Base-by-base conservation (phyloP, 2,113 vertebrate species). In the Chaetops frenatus region DNA sequence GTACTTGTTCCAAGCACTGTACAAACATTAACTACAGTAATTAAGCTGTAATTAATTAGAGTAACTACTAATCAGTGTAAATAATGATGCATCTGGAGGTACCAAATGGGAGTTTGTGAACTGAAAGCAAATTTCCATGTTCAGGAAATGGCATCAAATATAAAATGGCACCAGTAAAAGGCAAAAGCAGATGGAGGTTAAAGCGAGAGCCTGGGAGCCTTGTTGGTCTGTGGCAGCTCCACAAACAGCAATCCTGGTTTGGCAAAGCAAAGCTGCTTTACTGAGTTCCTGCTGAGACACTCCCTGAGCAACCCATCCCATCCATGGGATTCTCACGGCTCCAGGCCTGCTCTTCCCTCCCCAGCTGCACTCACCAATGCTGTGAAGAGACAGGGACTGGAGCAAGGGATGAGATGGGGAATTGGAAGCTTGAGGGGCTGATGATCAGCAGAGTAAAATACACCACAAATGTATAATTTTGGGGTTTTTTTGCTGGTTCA, bases 401-500 rank as follows among this genome's bases (percentile, higher is more conserved):
- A 58, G 45, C 16, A 42, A 36, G n/a, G 74, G n/a, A 23, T 36
- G 40, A 8, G 27, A 25, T 19, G 7, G 19, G 27, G 13, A 42
- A n/a, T 0, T 6, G 25, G 23, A 10, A 80, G 51, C 70, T 25
- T 21, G 48, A 21, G 15, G 28, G 14, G 27, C 15, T 28, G n/a
- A 10, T 24, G 33, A 54, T 64, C 31, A 81, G 78, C 56, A 48
- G 45, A 93, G 79, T 81, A 96, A 97, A 97, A 96, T 94, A 98
- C 81, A 95, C 95, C 91, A 97, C 94, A 95, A 93, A 97, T 96
- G 93, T 95, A 0, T 76, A 48, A 50, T 56, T 64, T 45, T 3
- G 86, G 61, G 92, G 22, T 60, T 40, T 44, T 85, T 95, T 97
- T 98, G 95, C 98, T 94, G 97, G 98, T 98, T 99, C 98, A 98